A percentile compares a stretch with the other conserved stretches of the same genome.
These are phyloP conservation scores for Prionace glauca DNA, from an alignment of 2,797 vertebrate genomes.

Conservation along the genomic window DNA sequence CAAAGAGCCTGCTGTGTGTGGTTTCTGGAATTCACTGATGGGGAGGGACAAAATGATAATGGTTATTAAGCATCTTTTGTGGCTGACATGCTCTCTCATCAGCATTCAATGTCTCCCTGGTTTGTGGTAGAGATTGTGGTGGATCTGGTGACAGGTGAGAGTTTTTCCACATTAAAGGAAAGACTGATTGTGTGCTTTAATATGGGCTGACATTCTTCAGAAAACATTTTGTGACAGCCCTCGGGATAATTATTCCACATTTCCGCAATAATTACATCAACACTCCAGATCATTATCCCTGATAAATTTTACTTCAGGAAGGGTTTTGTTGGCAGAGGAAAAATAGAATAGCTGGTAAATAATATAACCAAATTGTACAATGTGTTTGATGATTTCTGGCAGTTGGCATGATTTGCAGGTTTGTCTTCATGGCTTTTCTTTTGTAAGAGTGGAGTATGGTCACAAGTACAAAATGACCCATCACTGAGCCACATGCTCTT, in stretches of 20 bases:
- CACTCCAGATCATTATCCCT: not conserved
- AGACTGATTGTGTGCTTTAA: not conserved
- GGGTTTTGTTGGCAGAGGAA: not conserved
- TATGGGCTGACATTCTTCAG: not conserved
- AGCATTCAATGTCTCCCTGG: not conserved
- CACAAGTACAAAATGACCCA: not conserved
- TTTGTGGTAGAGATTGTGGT: not conserved
- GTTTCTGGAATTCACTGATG: not conserved
- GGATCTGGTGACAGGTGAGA: not conserved
- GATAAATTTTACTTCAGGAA: not conserved
- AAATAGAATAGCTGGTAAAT: not conserved
- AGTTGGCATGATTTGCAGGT: not conserved
- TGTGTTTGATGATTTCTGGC: not conserved
- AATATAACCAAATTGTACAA: not conserved
- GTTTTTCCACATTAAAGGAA: not conserved
- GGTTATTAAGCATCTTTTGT: not conserved
- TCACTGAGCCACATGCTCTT: not conserved
- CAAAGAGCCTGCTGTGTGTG: not conserved
- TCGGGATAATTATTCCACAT: not conserved
- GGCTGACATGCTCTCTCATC: not conserved
- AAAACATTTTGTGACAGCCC: conserved; percentile 11
- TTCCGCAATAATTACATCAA: not conserved
- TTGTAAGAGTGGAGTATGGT: not conserved
- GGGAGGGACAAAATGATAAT: not conserved
- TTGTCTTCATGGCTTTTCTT: not conserved